Evolutionary conservation across 2,888 invertebrate species (phyloP).

Genomic region (Tillus elongatus): DNA sequence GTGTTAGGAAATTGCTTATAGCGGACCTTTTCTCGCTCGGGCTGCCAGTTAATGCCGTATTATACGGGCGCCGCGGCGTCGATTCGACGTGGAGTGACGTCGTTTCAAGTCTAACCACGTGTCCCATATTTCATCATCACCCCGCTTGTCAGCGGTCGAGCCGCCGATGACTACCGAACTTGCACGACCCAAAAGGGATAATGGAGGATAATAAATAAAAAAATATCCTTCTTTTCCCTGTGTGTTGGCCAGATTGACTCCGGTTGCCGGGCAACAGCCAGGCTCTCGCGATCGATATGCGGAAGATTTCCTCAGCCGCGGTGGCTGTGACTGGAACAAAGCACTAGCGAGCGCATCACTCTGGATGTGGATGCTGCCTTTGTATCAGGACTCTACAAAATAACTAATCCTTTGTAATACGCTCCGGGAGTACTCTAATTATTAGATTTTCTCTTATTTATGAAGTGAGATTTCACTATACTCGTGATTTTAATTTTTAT

Average conservation of each 20-base stretch:
- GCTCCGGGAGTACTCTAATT: no score
- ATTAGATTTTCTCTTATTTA: no score
- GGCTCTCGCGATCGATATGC: slow-evolving; percentile 44
- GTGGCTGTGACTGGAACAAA: slow-evolving; percentile 31
- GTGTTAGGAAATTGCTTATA: no score
- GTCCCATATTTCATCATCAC: slow-evolving; percentile 66
- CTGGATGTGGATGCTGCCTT: no score
- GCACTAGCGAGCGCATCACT: slow-evolving; percentile 18
- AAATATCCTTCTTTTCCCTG: slow-evolving; percentile 42
- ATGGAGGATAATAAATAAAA: slow-evolving; percentile 40
- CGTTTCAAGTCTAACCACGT: slow-evolving; percentile 66
- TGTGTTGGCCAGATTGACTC: slow-evolving; percentile 48
- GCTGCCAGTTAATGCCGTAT: slow-evolving; percentile 35
- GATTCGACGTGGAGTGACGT: slow-evolving; percentile 52
- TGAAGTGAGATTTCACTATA: no score
- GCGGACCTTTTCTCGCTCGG: no score
- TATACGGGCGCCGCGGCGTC: slow-evolving; percentile 42
- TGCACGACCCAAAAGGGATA: slow-evolving; percentile 36
- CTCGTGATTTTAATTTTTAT: no score
- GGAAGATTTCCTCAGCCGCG: slow-evolving; percentile 38
- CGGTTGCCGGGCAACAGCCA: slow-evolving; percentile 49
- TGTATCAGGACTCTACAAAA: no score
- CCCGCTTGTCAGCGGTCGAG: slow-evolving; percentile 38
- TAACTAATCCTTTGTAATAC: no score
- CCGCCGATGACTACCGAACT: slow-evolving; percentile 31